Base-by-base conservation (phyloP, 2,888 invertebrate species). In the Aphidoletes aphidimyza region DNA sequence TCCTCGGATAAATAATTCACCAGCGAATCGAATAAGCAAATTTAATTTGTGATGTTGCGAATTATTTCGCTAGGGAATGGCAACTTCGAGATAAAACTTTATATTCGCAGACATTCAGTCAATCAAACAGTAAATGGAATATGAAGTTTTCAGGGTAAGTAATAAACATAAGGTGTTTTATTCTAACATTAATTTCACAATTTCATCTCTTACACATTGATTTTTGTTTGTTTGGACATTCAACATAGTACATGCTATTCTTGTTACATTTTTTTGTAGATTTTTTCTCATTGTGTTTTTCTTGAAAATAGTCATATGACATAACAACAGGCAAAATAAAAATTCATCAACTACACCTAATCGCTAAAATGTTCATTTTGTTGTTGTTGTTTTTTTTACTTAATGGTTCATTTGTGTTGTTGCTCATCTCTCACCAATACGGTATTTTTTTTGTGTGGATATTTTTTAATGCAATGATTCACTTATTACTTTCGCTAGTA, bases 301-400 rank as follows among this genome's bases (percentile, higher is more conserved):
- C 69, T 69, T 69, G 69, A 69, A 69, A 69, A 69, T 69, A 54
- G 22, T 54, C 54, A 54, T 54, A 54, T 54, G 69, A 69, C 69
- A 69, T 69, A 69, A 69, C 69, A 69, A 69, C 69, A 69, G 69
- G 69, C 69, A 69, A 69, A 69, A 69, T 69, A 69, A 69, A 69
- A 69, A 69, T 34, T 69, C 69, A 69, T 69, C 69, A 69, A 69
- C 69, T 69, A 69, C 69, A 69, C 69, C 69, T 69, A 69, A n/a
- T 69, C 69, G 69, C 69, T 69, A 69, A 69, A 69, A 69, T 69
- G 69, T 69, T 30, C 22, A 5, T 14, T 2, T 54, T 54, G 2
- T 69, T 69, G 34, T 69, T 30, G n/a, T 30, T 69, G 26, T 69
- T 69, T 54, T 8, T 54, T 22, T 14, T 54, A 42, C 47, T 17